phyloP scores from a whole-genome alignment of 1,140 invertebrate species.

The Orchesella cincta region DNA sequence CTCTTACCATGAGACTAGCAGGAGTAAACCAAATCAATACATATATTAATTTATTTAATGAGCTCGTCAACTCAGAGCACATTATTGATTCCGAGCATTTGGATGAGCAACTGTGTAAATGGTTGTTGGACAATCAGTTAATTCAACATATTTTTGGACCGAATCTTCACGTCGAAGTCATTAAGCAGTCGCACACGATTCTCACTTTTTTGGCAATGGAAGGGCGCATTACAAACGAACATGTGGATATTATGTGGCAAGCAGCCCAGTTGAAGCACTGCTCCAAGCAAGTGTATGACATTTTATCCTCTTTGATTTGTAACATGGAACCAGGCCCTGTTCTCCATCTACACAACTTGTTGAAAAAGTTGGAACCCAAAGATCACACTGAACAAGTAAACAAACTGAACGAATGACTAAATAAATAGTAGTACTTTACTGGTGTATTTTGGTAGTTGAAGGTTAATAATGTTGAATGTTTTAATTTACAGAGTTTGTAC shows the following conservation, averaged over 20 bases:
- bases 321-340: conserved; percentile 83
- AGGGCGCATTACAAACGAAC: conserved; percentile 82
- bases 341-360: conserved; percentile 79
- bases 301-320: conserved; percentile 84
- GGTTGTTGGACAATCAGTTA: conserved; percentile 87
- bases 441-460: not conserved
- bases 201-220: conserved; percentile 90
- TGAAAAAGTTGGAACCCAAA: conserved; percentile 81
- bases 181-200: conserved; percentile 91
- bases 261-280: conserved; percentile 92
- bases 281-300: conserved; percentile 86
- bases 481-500: conserved; percentile 71
- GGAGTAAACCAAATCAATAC: conserved; percentile 92
- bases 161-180: conserved; percentile 91
- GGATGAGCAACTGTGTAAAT: conserved; percentile 79
- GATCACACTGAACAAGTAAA: conserved; percentile 84
- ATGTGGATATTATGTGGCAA: conserved; percentile 91
- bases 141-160: conserved; percentile 93
- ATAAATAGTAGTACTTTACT: not conserved
- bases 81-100: conserved; percentile 79
- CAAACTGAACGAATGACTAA: not conserved
- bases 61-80: conserved; percentile 82
- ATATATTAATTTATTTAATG: conserved; percentile 86
- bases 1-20: conserved; percentile 86
- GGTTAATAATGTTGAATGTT: conserved; percentile 12